These are phyloP conservation scores for Acromyrmex heyeri DNA, from an alignment of 1,140 invertebrate genomes.

Conservation along the genomic window DNA sequence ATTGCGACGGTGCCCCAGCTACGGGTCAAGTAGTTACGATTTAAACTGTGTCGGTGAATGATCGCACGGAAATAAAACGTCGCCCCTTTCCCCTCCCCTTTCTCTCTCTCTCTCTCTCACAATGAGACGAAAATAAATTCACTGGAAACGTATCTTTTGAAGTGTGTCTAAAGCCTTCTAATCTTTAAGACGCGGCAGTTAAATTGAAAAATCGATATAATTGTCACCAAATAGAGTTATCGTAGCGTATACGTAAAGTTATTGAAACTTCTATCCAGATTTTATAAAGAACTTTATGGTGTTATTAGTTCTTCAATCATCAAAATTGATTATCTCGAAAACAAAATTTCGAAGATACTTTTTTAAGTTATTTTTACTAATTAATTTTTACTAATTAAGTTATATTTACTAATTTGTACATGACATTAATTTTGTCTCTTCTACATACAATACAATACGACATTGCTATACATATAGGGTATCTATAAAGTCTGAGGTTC, in stretches of 20 bases:
- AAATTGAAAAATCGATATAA: neutral
- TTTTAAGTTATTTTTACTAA: neutral
- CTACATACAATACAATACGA: neutral
- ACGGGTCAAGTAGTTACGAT: slow-evolving; percentile 68
- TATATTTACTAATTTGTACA: neutral
- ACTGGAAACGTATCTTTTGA: slow-evolving; percentile 23
- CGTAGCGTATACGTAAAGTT: neutral
- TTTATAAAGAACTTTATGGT: neutral
- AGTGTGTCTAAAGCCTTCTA: too few relatives aligned
- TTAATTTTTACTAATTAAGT: too few relatives aligned
- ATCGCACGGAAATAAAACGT: slow-evolving; percentile 64
- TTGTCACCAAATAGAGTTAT: neutral
- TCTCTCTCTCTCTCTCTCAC: neutral
- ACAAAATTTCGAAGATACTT: neutral
- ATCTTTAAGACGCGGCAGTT: neutral
- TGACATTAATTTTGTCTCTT: neutral
- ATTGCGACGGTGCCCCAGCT: slow-evolving; percentile 61
- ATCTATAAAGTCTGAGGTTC: too few relatives aligned
- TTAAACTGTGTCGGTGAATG: slow-evolving; percentile 65
- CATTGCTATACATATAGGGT: neutral
- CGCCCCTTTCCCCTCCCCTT: too few relatives aligned
- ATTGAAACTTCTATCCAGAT: neutral
- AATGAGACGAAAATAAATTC: slow-evolving; percentile 33
- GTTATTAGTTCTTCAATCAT: neutral
- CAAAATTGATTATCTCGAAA: neutral